Evolutionary conservation across 2,113 vertebrate species (phyloP).

Genomic region (Tragelaphus strepsiceros): DNA sequence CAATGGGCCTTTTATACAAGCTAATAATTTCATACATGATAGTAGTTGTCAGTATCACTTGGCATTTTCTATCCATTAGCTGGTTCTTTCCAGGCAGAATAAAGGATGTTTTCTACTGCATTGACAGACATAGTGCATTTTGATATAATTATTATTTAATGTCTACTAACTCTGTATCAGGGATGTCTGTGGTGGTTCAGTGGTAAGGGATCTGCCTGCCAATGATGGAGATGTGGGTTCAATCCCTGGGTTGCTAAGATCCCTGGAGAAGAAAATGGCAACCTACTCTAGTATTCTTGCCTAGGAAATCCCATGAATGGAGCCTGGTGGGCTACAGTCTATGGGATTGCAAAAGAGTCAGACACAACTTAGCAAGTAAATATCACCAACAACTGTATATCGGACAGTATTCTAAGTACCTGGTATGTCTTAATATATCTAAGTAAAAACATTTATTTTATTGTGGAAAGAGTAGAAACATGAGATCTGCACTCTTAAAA

Average conservation of each 20-base stretch:
- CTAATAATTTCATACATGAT: slow-evolving; percentile 49
- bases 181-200: neutral
- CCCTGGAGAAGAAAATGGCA: neutral
- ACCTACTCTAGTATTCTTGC: neutral
- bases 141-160: neutral
- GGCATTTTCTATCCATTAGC: neutral
- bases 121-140: neutral
- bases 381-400: neutral
- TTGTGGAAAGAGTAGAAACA: neutral
- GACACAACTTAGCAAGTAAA: neutral
- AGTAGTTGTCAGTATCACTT: slow-evolving; percentile 14
- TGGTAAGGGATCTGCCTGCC: neutral
- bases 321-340: neutral
- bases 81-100: neutral
- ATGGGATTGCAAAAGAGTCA: neutral
- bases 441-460: neutral
- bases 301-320: neutral
- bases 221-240: neutral
- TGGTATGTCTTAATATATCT: neutral
- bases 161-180: neutral
- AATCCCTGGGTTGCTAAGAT: neutral
- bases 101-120: neutral
- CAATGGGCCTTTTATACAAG: neutral
- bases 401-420: neutral
- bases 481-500: neutral